Conservation (phyloP, 30 jellyfish, hydroid and myxozoan genomes). For the Aurelia aurita region DNA sequence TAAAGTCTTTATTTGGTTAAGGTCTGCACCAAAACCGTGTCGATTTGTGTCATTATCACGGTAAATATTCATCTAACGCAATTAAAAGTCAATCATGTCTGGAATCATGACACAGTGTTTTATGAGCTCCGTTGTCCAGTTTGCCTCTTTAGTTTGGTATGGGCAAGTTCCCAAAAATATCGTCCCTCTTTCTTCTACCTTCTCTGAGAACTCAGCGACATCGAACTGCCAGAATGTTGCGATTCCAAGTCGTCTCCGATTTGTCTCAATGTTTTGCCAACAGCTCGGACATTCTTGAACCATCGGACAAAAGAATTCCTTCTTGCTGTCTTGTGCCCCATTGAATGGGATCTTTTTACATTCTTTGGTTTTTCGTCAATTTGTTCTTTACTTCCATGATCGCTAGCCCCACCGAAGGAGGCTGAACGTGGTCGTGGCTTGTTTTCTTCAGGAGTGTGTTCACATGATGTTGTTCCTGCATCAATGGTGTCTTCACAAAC, state of each 20-base stretch:
- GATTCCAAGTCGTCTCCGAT: constrained; percentile 75
- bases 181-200: too few relatives aligned
- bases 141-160: too few relatives aligned
- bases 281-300: constrained; percentile 35
- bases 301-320: constrained; percentile 55
- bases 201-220: constrained; percentile 5
- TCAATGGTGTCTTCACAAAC: not conserved
- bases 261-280: constrained; percentile 55
- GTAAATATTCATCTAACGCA: too few relatives aligned
- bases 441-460: not conserved
- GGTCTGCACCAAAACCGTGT: too few relatives aligned
- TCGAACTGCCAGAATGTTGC: constrained; percentile 44
- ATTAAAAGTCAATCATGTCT: too few relatives aligned
- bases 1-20: too few relatives aligned
- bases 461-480: not conserved
- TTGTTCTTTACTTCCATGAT: not conserved
- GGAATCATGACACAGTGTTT: too few relatives aligned
- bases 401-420: constrained; percentile 42
- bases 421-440: constrained; percentile 54
- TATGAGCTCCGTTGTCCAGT: too few relatives aligned
- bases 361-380: constrained; percentile 6
- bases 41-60: too few relatives aligned
- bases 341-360: constrained; percentile 32
- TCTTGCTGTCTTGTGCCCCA: constrained; percentile 66
- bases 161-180: too few relatives aligned